These are phyloP conservation scores for Macrotis lagotis DNA, from an alignment of 2,113 vertebrate genomes.

Conservation along the genomic window DNA sequence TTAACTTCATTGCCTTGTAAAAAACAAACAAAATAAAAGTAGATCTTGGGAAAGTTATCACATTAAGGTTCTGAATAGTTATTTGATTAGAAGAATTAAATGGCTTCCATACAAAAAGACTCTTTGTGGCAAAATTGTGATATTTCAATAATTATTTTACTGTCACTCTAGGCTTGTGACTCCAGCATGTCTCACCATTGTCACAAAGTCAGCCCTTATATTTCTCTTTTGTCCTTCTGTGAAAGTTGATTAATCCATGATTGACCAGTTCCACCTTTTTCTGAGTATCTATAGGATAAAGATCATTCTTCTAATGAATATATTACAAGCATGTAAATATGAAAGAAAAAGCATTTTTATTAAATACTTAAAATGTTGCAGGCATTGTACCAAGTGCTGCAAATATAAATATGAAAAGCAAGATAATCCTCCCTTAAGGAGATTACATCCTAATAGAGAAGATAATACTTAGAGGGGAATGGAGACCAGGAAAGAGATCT, in stretches of 20 bases:
- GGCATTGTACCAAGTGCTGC: not conserved
- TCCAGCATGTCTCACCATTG: conserved; percentile 56
- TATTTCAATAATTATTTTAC: conserved; percentile 56
- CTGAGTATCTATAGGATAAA: conserved; percentile 23
- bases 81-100: conserved; percentile 50
- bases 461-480: not conserved
- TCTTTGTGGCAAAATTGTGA: conserved; percentile 55
- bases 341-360: not conserved
- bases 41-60: conserved; percentile 36
- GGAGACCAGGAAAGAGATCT: not conserved
- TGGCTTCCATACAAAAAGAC: conserved; percentile 42
- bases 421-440: not conserved
- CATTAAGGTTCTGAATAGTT: not conserved
- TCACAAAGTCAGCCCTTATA: not conserved
- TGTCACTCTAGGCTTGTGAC: conserved; percentile 42
- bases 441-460: not conserved
- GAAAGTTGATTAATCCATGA: conserved; percentile 56
- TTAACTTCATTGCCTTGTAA: no score
- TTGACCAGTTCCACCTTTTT: conserved; percentile 2
- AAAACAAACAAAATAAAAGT: no score
- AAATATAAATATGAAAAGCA: not conserved
- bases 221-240: not conserved
- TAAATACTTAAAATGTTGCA: not conserved
- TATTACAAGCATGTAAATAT: not conserved
- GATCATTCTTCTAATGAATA: not conserved